Evolutionary conservation across 2,797 vertebrate species (phyloP).

Genomic region (Percopsis omiscomaycus): DNA sequence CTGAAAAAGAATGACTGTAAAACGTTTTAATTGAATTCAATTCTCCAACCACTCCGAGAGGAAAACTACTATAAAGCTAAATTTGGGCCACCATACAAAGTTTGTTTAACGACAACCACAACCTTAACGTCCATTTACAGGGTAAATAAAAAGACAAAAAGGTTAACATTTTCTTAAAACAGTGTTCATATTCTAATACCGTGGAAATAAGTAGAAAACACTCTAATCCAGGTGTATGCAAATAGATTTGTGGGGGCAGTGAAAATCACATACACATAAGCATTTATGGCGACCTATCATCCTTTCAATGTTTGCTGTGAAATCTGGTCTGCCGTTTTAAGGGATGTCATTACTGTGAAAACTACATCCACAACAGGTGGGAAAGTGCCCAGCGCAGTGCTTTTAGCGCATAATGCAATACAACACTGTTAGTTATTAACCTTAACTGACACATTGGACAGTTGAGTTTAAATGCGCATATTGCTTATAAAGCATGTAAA

Average conservation of each 20-base stretch:
- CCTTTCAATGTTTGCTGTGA: background rate
- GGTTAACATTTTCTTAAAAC: background rate
- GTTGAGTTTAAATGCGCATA: too few species aligned
- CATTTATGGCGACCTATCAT: conserved; percentile 2
- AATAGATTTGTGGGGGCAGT: background rate
- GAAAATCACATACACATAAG: too few species aligned
- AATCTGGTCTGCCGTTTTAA: background rate
- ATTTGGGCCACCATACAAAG: conserved; percentile 11
- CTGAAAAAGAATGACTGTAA: conserved; percentile 11
- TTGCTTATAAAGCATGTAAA: too few species aligned
- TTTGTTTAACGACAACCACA: conserved; percentile 23
- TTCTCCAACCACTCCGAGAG: conserved; percentile 1
- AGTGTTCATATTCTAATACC: too few species aligned
- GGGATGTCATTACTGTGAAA: background rate
- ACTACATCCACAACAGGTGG: too few species aligned
- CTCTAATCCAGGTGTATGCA: conserved; percentile 6
- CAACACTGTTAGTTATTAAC: too few species aligned
- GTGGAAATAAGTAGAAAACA: background rate
- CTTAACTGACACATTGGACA: too few species aligned
- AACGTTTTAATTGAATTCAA: background rate
- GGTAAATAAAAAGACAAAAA: too few species aligned
- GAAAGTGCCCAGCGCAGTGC: too few species aligned
- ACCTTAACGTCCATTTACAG: conserved; percentile 35
- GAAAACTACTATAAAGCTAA: background rate
- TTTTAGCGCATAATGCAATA: too few species aligned